Conservation (phyloP, 2,113 vertebrate genomes). For the Paramormyrops kingsleyae region DNA sequence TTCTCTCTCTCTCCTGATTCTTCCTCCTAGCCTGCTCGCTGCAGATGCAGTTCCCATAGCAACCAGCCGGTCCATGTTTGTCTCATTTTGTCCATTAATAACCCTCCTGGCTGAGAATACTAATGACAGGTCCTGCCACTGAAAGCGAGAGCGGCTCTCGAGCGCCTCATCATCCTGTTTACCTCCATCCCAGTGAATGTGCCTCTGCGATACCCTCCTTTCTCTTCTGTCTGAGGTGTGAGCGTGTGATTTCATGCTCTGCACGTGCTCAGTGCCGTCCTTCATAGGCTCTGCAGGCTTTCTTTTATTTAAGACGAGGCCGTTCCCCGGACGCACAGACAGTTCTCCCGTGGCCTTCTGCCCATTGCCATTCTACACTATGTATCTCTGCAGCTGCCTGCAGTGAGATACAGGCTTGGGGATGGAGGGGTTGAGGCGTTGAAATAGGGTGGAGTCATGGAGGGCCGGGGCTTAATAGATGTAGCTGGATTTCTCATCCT, state of each 20-base stretch:
- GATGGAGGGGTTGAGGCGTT: background rate
- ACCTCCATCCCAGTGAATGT: background rate
- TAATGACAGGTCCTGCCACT: constrained; percentile 37
- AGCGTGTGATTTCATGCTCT: background rate
- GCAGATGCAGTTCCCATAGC: constrained; percentile 72
- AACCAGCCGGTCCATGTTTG: constrained; percentile 58
- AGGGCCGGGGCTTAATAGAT: background rate
- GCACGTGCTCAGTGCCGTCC: background rate
- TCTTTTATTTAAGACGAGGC: background rate
- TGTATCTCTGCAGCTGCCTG: background rate
- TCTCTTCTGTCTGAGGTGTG: background rate
- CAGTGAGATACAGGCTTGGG: background rate
- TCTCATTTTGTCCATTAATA: constrained; percentile 62
- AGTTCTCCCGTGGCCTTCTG: constrained; percentile 2
- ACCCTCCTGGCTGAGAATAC: constrained; percentile 49
- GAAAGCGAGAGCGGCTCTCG: constrained; percentile 1
- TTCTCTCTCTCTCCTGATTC: background rate
- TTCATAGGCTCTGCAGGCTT: background rate
- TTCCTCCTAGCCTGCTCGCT: constrained; percentile 42
- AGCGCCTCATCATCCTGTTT: background rate
- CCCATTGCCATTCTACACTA: background rate
- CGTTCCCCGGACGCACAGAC: background rate
- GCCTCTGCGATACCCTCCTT: background rate
- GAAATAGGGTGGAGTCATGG: background rate
- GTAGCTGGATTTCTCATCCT: constrained; percentile 16